Evolutionary conservation across 2,797 vertebrate species (phyloP).

Genomic region (Squalus acanthias): DNA sequence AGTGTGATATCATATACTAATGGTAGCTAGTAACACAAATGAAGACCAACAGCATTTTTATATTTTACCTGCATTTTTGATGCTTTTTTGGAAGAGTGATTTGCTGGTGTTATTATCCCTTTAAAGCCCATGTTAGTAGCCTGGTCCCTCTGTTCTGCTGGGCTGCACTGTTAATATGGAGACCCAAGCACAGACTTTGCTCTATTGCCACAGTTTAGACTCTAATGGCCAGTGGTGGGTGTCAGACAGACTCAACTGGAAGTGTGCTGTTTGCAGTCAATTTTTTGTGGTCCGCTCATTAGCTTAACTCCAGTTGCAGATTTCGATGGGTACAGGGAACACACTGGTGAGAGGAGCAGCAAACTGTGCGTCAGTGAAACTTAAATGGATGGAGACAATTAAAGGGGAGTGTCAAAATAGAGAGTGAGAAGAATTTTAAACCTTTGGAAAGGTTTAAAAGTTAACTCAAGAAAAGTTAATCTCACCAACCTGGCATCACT

Average conservation of each 20-base stretch:
- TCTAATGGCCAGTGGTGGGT: neutral
- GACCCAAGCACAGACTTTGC: neutral
- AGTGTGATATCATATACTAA: neutral
- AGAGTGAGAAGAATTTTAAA: neutral
- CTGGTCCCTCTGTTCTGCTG: neutral
- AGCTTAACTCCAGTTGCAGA: neutral
- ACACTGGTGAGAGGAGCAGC: neutral
- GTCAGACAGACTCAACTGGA: neutral
- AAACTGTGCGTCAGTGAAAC: neutral
- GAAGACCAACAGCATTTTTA: neutral
- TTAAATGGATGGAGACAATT: neutral
- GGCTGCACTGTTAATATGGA: neutral
- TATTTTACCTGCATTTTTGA: neutral
- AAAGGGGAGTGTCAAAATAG: neutral
- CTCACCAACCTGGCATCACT: neutral
- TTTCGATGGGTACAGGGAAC: neutral
- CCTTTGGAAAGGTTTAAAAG: neutral
- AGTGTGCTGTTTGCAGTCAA: neutral
- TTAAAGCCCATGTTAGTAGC: neutral
- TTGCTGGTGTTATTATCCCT: neutral
- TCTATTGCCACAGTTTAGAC: neutral
- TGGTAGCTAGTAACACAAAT: neutral
- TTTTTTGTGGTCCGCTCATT: neutral
- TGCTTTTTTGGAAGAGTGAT: neutral
- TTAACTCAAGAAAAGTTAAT: neutral